Evolutionary conservation across 1,140 invertebrate species (phyloP).

Genomic region (Polypedilum vanderplanki): DNA sequence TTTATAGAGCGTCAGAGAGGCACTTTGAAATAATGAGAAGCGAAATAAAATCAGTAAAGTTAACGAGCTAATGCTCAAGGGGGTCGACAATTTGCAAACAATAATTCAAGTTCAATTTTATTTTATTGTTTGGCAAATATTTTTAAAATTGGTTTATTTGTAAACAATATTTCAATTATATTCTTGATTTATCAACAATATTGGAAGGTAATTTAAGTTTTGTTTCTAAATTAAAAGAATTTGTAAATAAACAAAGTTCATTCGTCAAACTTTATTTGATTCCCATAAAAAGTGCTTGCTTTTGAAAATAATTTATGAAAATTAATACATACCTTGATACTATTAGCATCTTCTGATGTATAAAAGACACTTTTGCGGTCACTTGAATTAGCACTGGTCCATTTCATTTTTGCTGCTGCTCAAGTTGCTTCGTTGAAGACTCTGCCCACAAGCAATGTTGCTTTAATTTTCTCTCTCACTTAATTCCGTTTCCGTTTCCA

Average conservation of each 20-base stretch:
- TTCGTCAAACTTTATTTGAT: no score
- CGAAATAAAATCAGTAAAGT: not conserved
- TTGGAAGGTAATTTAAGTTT: no score
- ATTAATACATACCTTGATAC: slow-evolving; percentile 14
- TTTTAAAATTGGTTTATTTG: no score
- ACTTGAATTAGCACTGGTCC: slow-evolving; percentile 23
- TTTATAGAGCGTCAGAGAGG: not conserved
- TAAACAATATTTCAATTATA: no score
- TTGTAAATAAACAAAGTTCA: no score
- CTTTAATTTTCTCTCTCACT: not conserved
- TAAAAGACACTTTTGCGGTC: slow-evolving; percentile 26
- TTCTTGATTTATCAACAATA: no score
- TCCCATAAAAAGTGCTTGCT: no score
- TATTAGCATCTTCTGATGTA: not conserved
- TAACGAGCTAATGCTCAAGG: slow-evolving; percentile 11
- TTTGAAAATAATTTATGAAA: no score
- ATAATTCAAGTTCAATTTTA: no score
- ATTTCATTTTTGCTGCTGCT: slow-evolving; percentile 15
- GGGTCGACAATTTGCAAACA: slow-evolving; percentile 4
- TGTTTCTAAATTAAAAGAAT: no score
- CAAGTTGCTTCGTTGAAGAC: not conserved
- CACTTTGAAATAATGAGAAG: slow-evolving; percentile 11
- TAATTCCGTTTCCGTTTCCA: slow-evolving; percentile 5
- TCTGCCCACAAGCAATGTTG: no score
- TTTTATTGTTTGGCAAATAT: no score